Conservation (phyloP, 2,888 invertebrate genomes). For the Euproctis similis region DNA sequence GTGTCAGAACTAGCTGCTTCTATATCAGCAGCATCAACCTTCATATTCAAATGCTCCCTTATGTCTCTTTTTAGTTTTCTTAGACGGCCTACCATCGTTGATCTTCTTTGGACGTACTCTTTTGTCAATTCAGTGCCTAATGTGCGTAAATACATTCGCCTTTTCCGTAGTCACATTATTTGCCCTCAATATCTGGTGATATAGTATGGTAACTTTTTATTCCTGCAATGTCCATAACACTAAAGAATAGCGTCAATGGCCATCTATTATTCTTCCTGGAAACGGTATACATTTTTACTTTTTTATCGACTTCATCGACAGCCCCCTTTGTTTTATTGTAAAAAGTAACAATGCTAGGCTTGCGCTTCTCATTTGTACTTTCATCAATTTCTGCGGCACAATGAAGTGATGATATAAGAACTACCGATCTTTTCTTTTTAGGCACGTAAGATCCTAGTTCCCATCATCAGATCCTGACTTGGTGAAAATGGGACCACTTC, state of each 20-base stretch:
- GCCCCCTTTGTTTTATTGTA: constrained; percentile 20
- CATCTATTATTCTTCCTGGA: constrained; percentile 26
- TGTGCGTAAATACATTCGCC: constrained; percentile 14
- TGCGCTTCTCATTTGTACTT: constrained; percentile 11
- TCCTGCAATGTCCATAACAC: constrained; percentile 24
- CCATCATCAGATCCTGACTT: too few species aligned
- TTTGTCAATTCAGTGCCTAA: constrained; percentile 14
- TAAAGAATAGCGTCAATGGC: constrained; percentile 23
- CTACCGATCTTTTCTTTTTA: not conserved
- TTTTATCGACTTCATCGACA: constrained; percentile 18
- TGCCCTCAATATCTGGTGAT: constrained; percentile 17
- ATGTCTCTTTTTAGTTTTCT: constrained; percentile 13
- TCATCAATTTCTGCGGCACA: not conserved
- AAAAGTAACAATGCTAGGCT: constrained; percentile 17
- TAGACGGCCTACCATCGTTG: constrained; percentile 11
- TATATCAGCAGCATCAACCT: constrained; percentile 8
- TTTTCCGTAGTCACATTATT: constrained; percentile 12
- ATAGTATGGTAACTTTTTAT: constrained; percentile 24
- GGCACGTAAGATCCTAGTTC: too few species aligned
- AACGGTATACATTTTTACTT: constrained; percentile 13
- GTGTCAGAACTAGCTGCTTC: constrained; percentile 11
- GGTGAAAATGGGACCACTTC: too few species aligned
- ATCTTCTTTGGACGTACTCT: constrained; percentile 15
- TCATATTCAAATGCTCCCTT: constrained; percentile 11
- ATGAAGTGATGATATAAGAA: constrained; percentile 1